Evolutionary conservation across 2,797 vertebrate species (phyloP), one percentile per base, ranked within the genome.

Genomic region (Cottoperca gobio): DNA sequence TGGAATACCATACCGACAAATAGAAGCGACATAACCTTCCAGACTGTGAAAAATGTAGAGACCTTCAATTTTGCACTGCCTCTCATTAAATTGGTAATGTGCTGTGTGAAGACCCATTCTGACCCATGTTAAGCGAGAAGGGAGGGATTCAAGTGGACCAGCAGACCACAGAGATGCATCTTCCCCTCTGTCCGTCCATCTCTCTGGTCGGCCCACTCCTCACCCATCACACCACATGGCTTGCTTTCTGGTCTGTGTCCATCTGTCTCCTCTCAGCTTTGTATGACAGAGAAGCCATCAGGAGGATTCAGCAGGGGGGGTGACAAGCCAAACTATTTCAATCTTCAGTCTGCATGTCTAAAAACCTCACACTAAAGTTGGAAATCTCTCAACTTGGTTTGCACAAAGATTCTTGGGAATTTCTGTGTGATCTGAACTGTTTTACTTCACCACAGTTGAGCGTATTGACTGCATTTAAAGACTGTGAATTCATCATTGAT

Each of bases 211-310:
- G 52, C 26, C 71, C 24, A 23, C 70, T 48, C 6, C 54, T 63
- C 65, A 33, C 73, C 62, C 76, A 24, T 54, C 78, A 31, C 16
- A 66, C 71, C 84, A 78, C 79, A 81, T 63, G 79, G 83, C 58
- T 45, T 31, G 83, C 73, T 82, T 74, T 82, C 82, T 81, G 83
- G 39, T 88, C 82, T 35, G 62, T 31, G 79, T 89, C 90, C 90
- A 92, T 91, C 91, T 92, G 92, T 85, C 87, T 88, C 59, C 76
- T 86, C 82, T 82, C 81, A 24, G 86, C 74, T 81, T 64, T 79
- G 79, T 86, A 43, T 58, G 64, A 67, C 72, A 73, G 83, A 82
- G 70, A 70, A 58, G 87, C 86, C 86, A 87, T 86, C 85, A 80
- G 86, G 90, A 88, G 71, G 79, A 87, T 82, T 86, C 78, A 81